phyloP scores from a whole-genome alignment of 2,888 invertebrate species.

The Lamproptera curius region DNA sequence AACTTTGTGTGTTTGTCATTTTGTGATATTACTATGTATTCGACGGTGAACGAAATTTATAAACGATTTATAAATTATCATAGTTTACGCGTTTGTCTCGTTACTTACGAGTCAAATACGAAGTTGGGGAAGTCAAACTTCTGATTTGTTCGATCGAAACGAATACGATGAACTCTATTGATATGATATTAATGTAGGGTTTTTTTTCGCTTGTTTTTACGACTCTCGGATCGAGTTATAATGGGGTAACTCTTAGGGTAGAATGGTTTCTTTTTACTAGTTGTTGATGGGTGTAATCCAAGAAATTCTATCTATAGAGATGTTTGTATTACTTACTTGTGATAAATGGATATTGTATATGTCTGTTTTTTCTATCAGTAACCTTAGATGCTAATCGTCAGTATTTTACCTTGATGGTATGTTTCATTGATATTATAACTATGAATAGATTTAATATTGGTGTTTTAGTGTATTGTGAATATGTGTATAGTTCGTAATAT shows the following conservation, averaged over 20 bases:
- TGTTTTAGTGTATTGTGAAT: not conserved
- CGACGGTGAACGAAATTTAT: not conserved
- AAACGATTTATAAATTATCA: not conserved
- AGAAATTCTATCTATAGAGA: not conserved
- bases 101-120: not conserved
- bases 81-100: not conserved
- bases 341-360: constrained; percentile 10
- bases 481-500: not conserved
- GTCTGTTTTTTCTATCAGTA: not conserved
- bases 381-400: not conserved
- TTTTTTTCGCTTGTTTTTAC: no score
- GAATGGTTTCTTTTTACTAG: no score
- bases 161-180: no score
- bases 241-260: not conserved
- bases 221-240: no score
- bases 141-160: not conserved
- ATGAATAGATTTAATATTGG: not conserved
- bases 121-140: not conserved
- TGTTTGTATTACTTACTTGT: constrained; percentile 14
- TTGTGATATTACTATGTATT: not conserved
- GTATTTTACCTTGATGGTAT: not conserved
- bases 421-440: not conserved
- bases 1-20: not conserved
- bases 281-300: constrained; percentile 4
- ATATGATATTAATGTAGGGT: no score